Base-by-base conservation (phyloP, 2,797 vertebrate genomes). In the Trematomus bernacchii region DNA sequence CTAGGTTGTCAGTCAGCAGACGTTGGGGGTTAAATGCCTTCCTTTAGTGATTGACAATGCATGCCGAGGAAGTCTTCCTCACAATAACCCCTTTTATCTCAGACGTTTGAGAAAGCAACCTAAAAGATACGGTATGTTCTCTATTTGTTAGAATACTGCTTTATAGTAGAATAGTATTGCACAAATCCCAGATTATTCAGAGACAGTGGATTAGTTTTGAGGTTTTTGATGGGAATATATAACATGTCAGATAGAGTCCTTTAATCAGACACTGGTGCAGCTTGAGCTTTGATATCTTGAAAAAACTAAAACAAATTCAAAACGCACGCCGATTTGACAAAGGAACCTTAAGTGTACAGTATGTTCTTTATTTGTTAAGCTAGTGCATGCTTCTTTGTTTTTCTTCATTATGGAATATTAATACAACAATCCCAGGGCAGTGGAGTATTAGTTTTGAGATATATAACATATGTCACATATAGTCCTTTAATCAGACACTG, bases 401-500 rank as follows among this genome's bases (percentile, higher is more conserved):
- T 37, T 9, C 33, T 37, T 37, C 33, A 2, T 9, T 2, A 37
- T 37, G 33, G 33, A 37, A 37, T 37, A 37, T 37, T 1, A 37
- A 6, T 8, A 37, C 33, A 37, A 37, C 6, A 37, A 37, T 37
- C 33, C 2, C 33, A 37, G 33, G 33, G 8, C 33, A 37, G 33
- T 37, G 33, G 33, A 37, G 7, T 37, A 37, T 37, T 37, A 9
- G 8, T 37, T 37, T 37, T 37, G 33, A 37, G 33, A 37, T 37
- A 37, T 9, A 37, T 37, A 37, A 37, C 33, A 37, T 66, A 63
- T 76, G 61, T 83, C 30, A 5, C 37, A 60, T 55, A 2, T 10
- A 73, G 68, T 75, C 46, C 47, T 90, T 66, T 73, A 84, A 82
- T 85, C 84, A 87, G n/a, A 71, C 63, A 47, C 51, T 58, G 68